Base-by-base conservation (phyloP, 2,888 invertebrate genomes). In the Pachydiplax longipennis region DNA sequence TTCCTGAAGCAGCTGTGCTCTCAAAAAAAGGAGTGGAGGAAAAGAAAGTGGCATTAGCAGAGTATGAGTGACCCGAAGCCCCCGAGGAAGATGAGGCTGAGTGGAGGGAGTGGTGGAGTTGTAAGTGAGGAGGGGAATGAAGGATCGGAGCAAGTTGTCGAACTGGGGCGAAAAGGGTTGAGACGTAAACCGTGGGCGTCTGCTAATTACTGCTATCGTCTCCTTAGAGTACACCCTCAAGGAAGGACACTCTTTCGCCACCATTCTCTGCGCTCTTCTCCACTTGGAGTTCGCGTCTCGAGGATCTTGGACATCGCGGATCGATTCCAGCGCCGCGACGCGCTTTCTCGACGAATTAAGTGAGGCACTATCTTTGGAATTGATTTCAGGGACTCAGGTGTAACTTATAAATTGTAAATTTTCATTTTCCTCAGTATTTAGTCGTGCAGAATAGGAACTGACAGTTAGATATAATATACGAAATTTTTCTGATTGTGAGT, bases 131-230 rank as follows among this genome's bases (percentile, higher is more conserved):
- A 18, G 80, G 18, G 22, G 18, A 4, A 18, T 25, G 35, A 35
- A 37, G 80, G 58, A 61, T n/a, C 61, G 73, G 73, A 73, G 31
- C 22, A 31, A 31, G 73, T 61, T 22, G 83, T 48, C 40, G 83
- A 37, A 40, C n/a, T 35, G 37, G 25, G 53, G 53, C 6, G 61
- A 61, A 87, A 87, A 37, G 58, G 61, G 87, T 58, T 61, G 61
- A 37, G 61, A 87, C 61, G 61, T 87, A 87, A 58, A 87, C 37
- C 61, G 35, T 87, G 87, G 83, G 58, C 48, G 83, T 35, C 87
- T 87, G 87, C 87, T 87, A 87, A 87, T 87, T 87, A 87, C 87
- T 87, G 87, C 87, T 37, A 87, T 87, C 87, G 87, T 87, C 87
- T 87, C 15, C 87, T 35, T 61, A 37, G 87, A 87, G 87, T 35